A percentile compares a stretch with the other conserved stretches of the same genome.
These are phyloP conservation scores for Carettochelys insculpta DNA, from an alignment of 2,113 vertebrate genomes.

Conservation along the genomic window DNA sequence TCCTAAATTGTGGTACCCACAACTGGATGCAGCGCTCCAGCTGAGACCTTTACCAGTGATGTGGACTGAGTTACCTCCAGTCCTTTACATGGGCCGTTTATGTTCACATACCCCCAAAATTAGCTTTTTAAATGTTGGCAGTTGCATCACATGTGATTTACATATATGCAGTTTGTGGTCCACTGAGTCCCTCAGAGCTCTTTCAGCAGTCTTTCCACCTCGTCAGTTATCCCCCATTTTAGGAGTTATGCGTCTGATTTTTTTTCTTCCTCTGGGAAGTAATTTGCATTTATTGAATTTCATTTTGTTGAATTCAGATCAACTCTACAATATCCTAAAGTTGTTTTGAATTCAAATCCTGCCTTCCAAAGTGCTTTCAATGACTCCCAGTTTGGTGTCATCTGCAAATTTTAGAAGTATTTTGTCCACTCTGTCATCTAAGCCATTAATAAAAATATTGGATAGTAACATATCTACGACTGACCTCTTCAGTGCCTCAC, in stretches of 20 bases:
- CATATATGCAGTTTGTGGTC: neutral
- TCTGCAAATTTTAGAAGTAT: neutral
- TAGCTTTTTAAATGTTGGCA: neutral
- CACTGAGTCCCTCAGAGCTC: neutral
- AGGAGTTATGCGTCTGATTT: neutral
- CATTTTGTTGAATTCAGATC: neutral
- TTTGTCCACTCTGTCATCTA: neutral
- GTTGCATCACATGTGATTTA: neutral
- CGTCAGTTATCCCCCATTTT: neutral
- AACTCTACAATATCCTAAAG: neutral
- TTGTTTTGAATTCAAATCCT: neutral
- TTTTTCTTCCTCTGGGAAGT: neutral
- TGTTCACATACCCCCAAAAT: neutral
- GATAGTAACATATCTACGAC: neutral
- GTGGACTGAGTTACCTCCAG: neutral
- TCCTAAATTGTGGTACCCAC: neutral
- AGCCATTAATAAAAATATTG: neutral
- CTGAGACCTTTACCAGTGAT: neutral
- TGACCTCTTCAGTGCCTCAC: neutral
- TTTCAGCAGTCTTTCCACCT: neutral
- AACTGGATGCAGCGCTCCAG: neutral
- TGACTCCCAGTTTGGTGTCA: neutral
- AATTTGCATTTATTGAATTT: neutral
- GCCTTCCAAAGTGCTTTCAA: neutral
- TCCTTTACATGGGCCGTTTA: neutral